Evolutionary conservation across 1,140 invertebrate species (phyloP), one percentile per base, ranked within the genome.

Genomic region (Aplysia californica): DNA sequence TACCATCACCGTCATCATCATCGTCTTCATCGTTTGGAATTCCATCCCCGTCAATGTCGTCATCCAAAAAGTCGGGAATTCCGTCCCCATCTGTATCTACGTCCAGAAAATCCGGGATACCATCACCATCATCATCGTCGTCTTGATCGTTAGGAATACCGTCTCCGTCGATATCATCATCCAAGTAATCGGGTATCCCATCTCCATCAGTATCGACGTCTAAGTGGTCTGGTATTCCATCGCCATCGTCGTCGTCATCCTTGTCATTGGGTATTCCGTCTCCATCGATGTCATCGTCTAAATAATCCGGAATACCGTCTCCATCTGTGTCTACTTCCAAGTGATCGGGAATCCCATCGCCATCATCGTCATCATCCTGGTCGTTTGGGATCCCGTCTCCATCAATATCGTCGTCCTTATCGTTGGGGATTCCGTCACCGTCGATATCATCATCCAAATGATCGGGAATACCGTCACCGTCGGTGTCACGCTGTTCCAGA

Each of bases 321-420:
- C 79, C 79, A 74, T 85, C 80, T n/a, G 71, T 80, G 65, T 84
- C 83, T n/a, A n/a, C n/a, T 35, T 83, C 80, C 23, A 84, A 77
- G 31, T 79, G 41, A 67, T 83, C 85, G 1, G 84, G 80, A 58
- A 86, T 85, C 59, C 84, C 84, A 79, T 86, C 83, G 6, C 82
- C 80, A 79, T 85, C 82, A 69, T 75, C 77, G 55, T 86, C 83
- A 59, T 83, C 73, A 69, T 83, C 82, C 20, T 74, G 61, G 31
- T 81, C 58, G 76, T 88, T 83, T 33, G 86, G 80, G 78, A 86
- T 81, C 58, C 86, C 83, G 83, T 87, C 85, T 75, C 76, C 76
- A 69, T 86, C 84, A 72, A 72, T 65, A 74, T 87, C 86, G 71
- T 86, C 80, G 41, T 87, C 85, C 21, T 83, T 55, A 61, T 86